A percentile compares a stretch with the other conserved stretches of the same genome.
Evolutionary conservation across 1,140 invertebrate genomes (phyloP).

Genomic region (Pseudomyrmex cubaensis): DNA sequence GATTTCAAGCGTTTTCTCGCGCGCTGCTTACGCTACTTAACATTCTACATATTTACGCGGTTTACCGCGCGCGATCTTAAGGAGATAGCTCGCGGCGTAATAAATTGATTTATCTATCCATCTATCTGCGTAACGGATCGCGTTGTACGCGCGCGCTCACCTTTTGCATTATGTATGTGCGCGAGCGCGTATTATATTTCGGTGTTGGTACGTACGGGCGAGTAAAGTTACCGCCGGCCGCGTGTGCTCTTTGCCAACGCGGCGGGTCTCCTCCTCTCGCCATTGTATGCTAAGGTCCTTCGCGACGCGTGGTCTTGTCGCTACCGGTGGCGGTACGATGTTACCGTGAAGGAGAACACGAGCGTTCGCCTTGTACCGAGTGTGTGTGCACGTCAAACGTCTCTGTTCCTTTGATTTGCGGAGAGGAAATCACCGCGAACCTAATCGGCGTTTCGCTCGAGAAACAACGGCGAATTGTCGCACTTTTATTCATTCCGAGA

Average conservation of each 20-base stretch:
- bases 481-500: background rate
- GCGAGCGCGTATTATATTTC: constrained; percentile 55
- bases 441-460: background rate
- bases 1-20: constrained; percentile 38
- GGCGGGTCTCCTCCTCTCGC: constrained; percentile 47
- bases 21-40: constrained; percentile 37
- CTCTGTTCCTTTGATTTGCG: constrained; percentile 49
- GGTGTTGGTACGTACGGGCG: constrained; percentile 39
- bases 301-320: constrained; percentile 54
- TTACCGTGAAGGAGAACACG: constrained; percentile 42
- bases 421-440: background rate
- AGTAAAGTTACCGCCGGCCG: constrained; percentile 54
- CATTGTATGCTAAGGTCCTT: constrained; percentile 63
- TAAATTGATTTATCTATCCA: constrained; percentile 61
- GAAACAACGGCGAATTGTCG: background rate
- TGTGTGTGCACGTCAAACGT: constrained; percentile 40
- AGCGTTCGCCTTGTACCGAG: constrained; percentile 22
- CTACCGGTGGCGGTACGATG: constrained; percentile 55
- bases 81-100: constrained; percentile 50
- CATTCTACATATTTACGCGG: constrained; percentile 50
- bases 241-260: constrained; percentile 44
- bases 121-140: constrained; percentile 54
- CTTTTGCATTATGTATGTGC: constrained; percentile 60
- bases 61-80: constrained; percentile 36
- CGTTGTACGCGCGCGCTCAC: constrained; percentile 41